phyloP scores from a whole-genome alignment of 35 echinoderm and acorn worm genomes.

The Holothuria glaberrima region DNA sequence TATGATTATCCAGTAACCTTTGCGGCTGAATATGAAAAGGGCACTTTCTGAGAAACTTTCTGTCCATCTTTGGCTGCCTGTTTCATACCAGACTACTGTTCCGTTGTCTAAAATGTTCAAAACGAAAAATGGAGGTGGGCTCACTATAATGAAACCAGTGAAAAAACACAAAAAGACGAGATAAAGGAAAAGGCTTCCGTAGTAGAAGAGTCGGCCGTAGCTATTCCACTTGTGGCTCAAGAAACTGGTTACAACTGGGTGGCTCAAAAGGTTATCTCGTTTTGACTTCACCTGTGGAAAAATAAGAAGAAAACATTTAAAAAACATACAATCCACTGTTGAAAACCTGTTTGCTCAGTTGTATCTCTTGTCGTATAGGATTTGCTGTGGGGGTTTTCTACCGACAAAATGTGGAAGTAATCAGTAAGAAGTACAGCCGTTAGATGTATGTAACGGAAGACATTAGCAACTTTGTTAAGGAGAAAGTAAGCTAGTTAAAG shows the following conservation, averaged over 20 bases:
- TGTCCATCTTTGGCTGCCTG: conserved; percentile 71
- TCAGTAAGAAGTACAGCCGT: too few species aligned
- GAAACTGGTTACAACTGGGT: conserved; percentile 87
- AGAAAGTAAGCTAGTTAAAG: too few species aligned
- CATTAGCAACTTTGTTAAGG: too few species aligned
- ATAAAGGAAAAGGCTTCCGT: conserved; percentile 77
- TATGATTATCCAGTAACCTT: conserved; percentile 89
- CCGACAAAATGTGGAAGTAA: too few species aligned
- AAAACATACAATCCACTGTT: too few species aligned
- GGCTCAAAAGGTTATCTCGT: conserved; percentile 81
- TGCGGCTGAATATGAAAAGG: conserved; percentile 67
- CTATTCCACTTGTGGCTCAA: conserved; percentile 87
- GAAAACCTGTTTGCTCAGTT: too few species aligned
- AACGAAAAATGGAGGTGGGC: conserved; percentile 85
- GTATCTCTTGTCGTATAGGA: too few species aligned
- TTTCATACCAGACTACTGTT: conserved; percentile 44
- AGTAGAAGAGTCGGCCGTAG: conserved; percentile 94
- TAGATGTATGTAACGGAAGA: too few species aligned
- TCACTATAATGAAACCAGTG: conserved; percentile 88
- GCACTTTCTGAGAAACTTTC: conserved; percentile 9
- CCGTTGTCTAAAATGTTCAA: background rate
- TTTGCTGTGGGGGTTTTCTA: too few species aligned
- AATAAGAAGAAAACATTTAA: too few species aligned
- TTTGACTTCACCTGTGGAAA: too few species aligned
- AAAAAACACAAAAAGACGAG: conserved; percentile 70